These are phyloP conservation scores for Spongilla lacustris DNA, from an alignment of 37 sponge, comb jelly and placozoan species.

Conservation along the genomic window DNA sequence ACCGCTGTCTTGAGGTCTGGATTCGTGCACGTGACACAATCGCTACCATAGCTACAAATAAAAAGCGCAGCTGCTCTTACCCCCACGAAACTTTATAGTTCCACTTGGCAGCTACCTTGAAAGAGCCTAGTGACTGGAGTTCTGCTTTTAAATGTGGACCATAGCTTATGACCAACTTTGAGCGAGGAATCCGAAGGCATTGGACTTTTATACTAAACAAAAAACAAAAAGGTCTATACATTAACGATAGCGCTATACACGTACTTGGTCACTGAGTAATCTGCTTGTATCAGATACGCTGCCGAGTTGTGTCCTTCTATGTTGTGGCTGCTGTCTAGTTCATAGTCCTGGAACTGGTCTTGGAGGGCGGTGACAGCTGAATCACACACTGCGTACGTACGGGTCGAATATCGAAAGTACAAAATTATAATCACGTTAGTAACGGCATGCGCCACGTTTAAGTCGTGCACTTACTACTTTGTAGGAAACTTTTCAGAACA, in stretches of 20 bases:
- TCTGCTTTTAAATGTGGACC: background rate
- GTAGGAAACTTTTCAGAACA: background rate
- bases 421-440: too few relatives aligned
- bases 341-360: background rate
- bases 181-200: background rate
- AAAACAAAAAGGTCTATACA: too few relatives aligned
- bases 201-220: background rate
- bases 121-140: background rate
- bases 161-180: background rate
- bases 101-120: background rate
- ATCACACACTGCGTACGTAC: background rate
- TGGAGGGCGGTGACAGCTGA: background rate
- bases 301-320: background rate
- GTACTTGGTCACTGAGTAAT: background rate
- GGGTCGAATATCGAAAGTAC: too few relatives aligned
- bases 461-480: background rate
- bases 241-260: background rate
- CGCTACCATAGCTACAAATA: background rate
- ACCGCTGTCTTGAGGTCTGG: background rate
- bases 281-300: background rate
- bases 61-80: background rate
- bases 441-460: background rate
- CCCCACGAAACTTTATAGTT: background rate
- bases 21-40: background rate
- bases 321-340: background rate